Evolutionary conservation across 2,888 invertebrate genomes (phyloP), one percentile per base, ranked within the genome.

Genomic region (Xylophagus ater): DNA sequence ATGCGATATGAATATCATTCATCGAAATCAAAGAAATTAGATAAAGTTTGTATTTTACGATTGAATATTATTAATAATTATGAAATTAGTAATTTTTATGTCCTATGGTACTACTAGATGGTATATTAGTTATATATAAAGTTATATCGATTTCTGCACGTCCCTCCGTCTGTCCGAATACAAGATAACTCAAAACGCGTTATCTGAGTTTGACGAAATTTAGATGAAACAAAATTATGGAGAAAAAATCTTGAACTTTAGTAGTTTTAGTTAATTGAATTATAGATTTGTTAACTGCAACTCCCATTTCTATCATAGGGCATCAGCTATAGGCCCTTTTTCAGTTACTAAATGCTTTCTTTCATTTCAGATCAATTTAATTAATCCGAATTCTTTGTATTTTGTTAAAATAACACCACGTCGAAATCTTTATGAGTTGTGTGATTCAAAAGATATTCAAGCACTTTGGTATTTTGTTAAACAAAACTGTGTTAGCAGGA

Each of bases 381-480:
- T 64, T 9, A 72, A 80, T 52, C 65, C 69, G 2, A 68, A 73
- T 35, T 66, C 62, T 20, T 55, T 83, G 43, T 76, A 76, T 55
- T 59, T 85, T 25, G 72, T 82, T 0, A 74, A 73, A 53, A 71
- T 84, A 21, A 73, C 72, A 32, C 73, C 76, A 12, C 78, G 78
- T 44, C 61, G 64, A 32, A 62, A 72, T 43, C 54, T 81, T 2
- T 57, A 54, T 20, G 51, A 60, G 24, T 67, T 73, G 0, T 72
- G 72, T 39, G 56, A 66, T 2, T 58, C 69, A 1, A 68, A 73
- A 20, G 69, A 81, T 51, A 55, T 81, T 25, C 67, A 74, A 25
- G 63, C 74, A 0, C 67, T 83, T 23, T 81, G 75, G 73, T 78
- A 74, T 59, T 87, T 85, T 55, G 65, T 82, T 9, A 73, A 70